Conservation (phyloP, 2,888 invertebrate genomes). For the Aphodius sticticus region DNA sequence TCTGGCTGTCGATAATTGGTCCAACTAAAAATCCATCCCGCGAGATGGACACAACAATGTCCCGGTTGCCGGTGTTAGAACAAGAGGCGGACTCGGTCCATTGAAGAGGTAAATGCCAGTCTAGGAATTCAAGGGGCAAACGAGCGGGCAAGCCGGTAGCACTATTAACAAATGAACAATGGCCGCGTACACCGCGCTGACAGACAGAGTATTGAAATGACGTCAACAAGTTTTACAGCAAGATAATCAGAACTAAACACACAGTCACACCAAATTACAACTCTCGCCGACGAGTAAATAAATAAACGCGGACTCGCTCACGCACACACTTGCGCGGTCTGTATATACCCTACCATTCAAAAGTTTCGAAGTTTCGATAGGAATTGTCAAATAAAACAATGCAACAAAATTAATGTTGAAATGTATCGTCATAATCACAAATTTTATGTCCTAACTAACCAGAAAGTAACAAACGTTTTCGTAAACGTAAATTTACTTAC, state of each 20-base stretch:
- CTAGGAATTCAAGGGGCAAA: conserved; percentile 36
- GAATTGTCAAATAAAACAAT: background rate
- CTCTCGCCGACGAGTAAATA: conserved; percentile 42
- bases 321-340: conserved; percentile 21
- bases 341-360: background rate
- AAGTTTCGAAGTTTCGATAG: background rate
- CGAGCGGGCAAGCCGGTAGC: conserved; percentile 43
- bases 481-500: too few relatives aligned
- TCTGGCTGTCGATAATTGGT: background rate
- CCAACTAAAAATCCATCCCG: background rate
- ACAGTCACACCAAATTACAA: conserved; percentile 46
- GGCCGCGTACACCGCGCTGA: conserved; percentile 39
- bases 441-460: too few relatives aligned
- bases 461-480: too few relatives aligned
- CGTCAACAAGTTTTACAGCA: conserved; percentile 43
- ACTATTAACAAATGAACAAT: conserved; percentile 47
- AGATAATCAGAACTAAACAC: conserved; percentile 42
- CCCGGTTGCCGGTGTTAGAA: conserved; percentile 34
- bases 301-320: conserved; percentile 43
- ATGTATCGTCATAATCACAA: too few relatives aligned
- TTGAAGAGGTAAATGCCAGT: conserved; percentile 38
- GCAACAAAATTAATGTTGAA: background rate
- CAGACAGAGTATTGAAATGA: conserved; percentile 48
- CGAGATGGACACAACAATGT: conserved; percentile 26
- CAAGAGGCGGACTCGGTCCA: conserved; percentile 37